Evolutionary conservation across 2,797 vertebrate species (phyloP).

Genomic region (Nasua narica): DNA sequence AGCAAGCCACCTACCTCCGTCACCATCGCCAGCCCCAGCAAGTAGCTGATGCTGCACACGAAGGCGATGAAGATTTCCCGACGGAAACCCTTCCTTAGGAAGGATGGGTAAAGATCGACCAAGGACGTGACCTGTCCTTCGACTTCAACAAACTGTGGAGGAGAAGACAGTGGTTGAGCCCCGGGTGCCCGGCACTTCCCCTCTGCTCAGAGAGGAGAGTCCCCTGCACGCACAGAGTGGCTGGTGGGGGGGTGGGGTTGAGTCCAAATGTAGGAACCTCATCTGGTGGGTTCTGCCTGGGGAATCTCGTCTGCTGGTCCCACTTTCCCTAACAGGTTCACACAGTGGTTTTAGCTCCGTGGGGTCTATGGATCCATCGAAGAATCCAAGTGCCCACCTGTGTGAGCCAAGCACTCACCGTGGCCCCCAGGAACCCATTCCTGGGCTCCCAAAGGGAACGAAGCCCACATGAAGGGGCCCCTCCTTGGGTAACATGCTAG

Average conservation of each 20-base stretch:
- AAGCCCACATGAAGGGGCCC: background rate
- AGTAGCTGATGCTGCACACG: constrained; percentile 96
- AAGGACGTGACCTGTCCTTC: constrained; percentile 99
- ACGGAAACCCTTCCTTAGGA: constrained; percentile 99
- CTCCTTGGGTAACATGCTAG: rapidly evolving
- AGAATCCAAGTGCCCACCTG: background rate
- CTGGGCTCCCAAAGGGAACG: background rate
- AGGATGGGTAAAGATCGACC: constrained; percentile 97
- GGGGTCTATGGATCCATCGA: rapidly evolving
- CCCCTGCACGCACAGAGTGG: rapidly evolving
- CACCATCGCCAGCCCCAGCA: constrained; percentile 99
- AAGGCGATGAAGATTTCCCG: constrained; percentile 98
- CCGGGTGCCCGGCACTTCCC: background rate
- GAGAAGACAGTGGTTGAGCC: background rate
- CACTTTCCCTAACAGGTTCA: background rate
- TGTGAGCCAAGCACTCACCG: rapidly evolving
- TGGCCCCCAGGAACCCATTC: background rate
- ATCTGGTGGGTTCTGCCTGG: background rate
- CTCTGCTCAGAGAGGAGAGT: background rate
- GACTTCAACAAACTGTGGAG: constrained; percentile 97
- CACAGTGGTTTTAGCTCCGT: too few species aligned
- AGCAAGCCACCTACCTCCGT: constrained; percentile 91
- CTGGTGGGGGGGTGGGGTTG: background rate
- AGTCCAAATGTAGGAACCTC: rapidly evolving
- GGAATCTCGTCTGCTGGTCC: background rate